Conservation (phyloP, 2,888 invertebrate genomes). For the Cordilura impudica region DNA sequence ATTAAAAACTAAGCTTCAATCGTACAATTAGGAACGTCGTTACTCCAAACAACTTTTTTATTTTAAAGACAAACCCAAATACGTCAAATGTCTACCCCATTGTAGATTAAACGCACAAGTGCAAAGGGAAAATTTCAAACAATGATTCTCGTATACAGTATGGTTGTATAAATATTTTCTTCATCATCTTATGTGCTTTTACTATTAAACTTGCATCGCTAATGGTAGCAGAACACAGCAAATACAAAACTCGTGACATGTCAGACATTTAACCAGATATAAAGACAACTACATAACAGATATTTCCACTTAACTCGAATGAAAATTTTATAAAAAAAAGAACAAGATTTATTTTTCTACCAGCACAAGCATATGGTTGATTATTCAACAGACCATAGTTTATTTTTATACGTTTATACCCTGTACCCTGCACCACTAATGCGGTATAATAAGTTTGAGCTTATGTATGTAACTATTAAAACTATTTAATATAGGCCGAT, state of each 20-base stretch:
- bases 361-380: conserved; percentile 49
- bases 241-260: conserved; percentile 41
- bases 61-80: too few relatives aligned
- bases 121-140: too few relatives aligned
- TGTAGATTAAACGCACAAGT: too few relatives aligned
- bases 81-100: too few relatives aligned
- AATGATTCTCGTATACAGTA: conserved; percentile 5
- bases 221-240: neutral
- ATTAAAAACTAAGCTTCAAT: too few relatives aligned
- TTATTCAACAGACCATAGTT: conserved; percentile 4
- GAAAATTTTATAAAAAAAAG: conserved; percentile 42
- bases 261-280: conserved; percentile 49
- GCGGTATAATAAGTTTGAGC: too few relatives aligned
- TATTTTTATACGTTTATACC: neutral
- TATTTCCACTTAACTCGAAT: conserved; percentile 59
- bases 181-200: neutral
- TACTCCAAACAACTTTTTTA: too few relatives aligned
- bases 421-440: too few relatives aligned
- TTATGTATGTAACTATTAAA: too few relatives aligned
- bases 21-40: too few relatives aligned
- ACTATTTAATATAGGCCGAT: too few relatives aligned
- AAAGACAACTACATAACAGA: conserved; percentile 55
- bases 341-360: neutral
- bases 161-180: neutral
- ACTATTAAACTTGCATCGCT: neutral